phyloP scores from a whole-genome alignment of 1,140 invertebrate genomes.

The Zelostemma sp. region DNA sequence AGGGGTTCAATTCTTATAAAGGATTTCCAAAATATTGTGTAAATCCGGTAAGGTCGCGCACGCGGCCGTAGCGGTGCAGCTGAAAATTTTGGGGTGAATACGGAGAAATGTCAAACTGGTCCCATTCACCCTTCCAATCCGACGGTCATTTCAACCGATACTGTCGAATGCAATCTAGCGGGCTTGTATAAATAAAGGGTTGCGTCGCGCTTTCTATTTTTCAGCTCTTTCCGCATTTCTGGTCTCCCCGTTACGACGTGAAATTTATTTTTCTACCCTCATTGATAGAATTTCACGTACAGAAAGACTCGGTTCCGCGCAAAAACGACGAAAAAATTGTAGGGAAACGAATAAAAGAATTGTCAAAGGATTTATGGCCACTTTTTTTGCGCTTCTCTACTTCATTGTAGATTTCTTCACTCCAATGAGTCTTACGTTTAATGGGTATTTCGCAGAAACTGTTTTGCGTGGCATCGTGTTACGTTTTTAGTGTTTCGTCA shows the following conservation, averaged over 20 bases:
- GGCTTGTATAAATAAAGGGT: slow-evolving; percentile 69
- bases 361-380: slow-evolving; percentile 29
- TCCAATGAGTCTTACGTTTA: slow-evolving; percentile 19
- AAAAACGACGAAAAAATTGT: slow-evolving; percentile 40
- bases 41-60: slow-evolving; percentile 59
- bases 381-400: slow-evolving; percentile 10
- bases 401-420: slow-evolving; percentile 28
- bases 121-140: slow-evolving; percentile 39
- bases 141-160: slow-evolving; percentile 47
- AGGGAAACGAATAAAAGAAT: slow-evolving; percentile 32
- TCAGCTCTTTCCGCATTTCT: slow-evolving; percentile 21
- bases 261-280: slow-evolving; percentile 37
- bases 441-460: slow-evolving; percentile 14
- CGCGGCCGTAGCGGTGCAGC: slow-evolving; percentile 53
- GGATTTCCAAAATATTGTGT: slow-evolving; percentile 73
- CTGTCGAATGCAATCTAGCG: slow-evolving; percentile 37
- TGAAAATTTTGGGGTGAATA: slow-evolving; percentile 68
- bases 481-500: no score
- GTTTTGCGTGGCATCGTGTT: no score
- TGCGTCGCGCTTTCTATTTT: slow-evolving; percentile 51
- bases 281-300: slow-evolving; percentile 40
- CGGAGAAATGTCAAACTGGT: slow-evolving; percentile 48
- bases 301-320: slow-evolving; percentile 34
- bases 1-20: slow-evolving; percentile 61
- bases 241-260: slow-evolving; percentile 20